phyloP scores from a whole-genome alignment of 2,113 vertebrate genomes.

The Melanerpes aurifrons region DNA sequence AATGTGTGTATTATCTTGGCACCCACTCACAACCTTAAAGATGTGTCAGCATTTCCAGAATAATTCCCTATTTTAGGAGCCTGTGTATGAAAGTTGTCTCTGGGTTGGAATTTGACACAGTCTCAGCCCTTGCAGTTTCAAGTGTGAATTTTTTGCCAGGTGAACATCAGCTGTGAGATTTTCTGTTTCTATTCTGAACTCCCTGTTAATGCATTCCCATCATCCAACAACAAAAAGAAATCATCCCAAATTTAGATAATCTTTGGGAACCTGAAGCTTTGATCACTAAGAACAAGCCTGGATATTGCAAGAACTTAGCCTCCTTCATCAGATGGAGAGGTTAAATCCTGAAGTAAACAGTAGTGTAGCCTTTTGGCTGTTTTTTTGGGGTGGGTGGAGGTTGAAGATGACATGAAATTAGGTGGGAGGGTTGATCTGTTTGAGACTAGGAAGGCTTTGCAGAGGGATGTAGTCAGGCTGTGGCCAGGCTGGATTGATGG shows the following conservation, averaged over 20 bases:
- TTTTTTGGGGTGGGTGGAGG: neutral
- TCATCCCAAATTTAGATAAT: neutral
- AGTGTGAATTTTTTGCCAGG: slow-evolving; percentile 7
- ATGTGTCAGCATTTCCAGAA: slow-evolving; percentile 68
- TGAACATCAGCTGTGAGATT: neutral
- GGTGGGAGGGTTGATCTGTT: no score
- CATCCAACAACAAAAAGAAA: neutral
- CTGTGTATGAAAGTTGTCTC: neutral
- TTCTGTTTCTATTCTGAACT: neutral
- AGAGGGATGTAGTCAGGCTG: no score
- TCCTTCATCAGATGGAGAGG: neutral
- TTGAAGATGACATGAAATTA: neutral
- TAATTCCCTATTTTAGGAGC: slow-evolving; percentile 48
- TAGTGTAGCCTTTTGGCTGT: neutral
- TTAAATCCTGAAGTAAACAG: neutral
- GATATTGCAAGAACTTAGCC: neutral
- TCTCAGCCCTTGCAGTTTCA: neutral
- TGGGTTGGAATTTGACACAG: neutral
- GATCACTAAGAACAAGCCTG: neutral
- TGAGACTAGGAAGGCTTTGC: no score
- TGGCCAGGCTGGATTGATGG: no score
- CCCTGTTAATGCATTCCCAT: neutral
- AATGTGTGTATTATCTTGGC: slow-evolving; percentile 66
- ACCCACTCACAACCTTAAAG: slow-evolving; percentile 52
- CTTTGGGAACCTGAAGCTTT: neutral